phyloP scores from a whole-genome alignment of 2,888 invertebrate genomes.

The Ormyrus labotus region DNA sequence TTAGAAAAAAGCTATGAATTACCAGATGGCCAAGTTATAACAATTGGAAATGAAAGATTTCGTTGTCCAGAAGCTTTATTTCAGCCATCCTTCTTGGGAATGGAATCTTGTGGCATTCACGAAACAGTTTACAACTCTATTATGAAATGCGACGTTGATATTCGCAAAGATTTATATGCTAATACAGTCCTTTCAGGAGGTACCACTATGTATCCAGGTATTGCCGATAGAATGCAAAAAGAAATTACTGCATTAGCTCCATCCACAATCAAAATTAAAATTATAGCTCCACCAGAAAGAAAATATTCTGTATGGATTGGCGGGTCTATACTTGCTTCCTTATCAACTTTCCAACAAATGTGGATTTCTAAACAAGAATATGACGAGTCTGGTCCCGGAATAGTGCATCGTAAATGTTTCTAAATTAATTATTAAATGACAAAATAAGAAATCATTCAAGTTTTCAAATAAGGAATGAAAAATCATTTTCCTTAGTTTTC shows the following conservation, averaged over 20 bases:
- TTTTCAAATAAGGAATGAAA: background rate
- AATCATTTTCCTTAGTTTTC: background rate
- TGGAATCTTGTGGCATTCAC: constrained; percentile 78
- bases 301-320: constrained; percentile 99
- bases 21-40: too few species aligned
- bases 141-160: constrained; percentile 97
- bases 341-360: constrained; percentile 94
- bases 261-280: constrained; percentile 96
- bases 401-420: constrained; percentile 42
- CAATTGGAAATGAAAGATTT: constrained; percentile 85
- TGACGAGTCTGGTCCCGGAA: too few species aligned
- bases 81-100: constrained; percentile 96
- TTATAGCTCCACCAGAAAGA: constrained; percentile 96
- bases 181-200: constrained; percentile 94
- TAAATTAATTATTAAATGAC: constrained; percentile 2
- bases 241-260: constrained; percentile 96
- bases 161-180: constrained; percentile 94
- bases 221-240: constrained; percentile 98
- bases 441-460: background rate
- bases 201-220: constrained; percentile 97
- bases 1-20: constrained; percentile 95
- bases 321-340: constrained; percentile 95
- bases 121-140: constrained; percentile 95
- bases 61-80: constrained; percentile 79
- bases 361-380: constrained; percentile 96